Base-by-base conservation (phyloP, 2,113 vertebrate species). In the Pelecanoides urinatrix region DNA sequence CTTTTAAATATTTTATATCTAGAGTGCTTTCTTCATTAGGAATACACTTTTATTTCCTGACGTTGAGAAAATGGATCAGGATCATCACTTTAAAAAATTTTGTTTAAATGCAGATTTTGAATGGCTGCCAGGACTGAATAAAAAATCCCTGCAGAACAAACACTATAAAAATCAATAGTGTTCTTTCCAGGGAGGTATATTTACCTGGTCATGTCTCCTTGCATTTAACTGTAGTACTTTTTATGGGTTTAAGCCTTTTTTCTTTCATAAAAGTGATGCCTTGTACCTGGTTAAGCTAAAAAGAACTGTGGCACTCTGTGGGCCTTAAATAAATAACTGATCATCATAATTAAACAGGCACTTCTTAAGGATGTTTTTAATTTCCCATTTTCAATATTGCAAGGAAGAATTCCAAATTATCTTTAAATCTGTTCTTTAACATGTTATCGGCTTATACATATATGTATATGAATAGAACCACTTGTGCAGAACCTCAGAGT, bases 41-140 rank as follows among this genome's bases (percentile, higher is more conserved):
- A 88, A 63, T 44, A 88, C 20, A 45, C 68, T 95, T 90, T 84
- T 91, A 94, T 85, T 87, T 84, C 55, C 79, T 92, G 86, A 84
- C 85, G 90, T 82, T 92, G 82, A 97, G 79, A 91, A 97, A 95
- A 92, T 38, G 67, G 55, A 96, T 92, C 62, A 77, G 38, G 72
- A 83, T 67, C 75, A 88, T 91, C 89, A 84, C 55, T 94, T 96
- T 23, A 67, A 92, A 93, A 91, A 94, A 76, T 67, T 93, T 45
- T 92, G 65, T 82, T 97, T 95, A 93, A 92, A 94, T 95, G 83
- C 53, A 93, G 88, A 97, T 93, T 95, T 90, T 94, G 85, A 97
- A 96, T 65, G 40, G 5, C 40, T 96, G 81, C 93, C 94, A 86
- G 73, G 65, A 34, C 65, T 86, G 62, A 88, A 82, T 94, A 94